phyloP scores from a whole-genome alignment of 2,797 vertebrate genomes.

The Lithobates pipiens region DNA sequence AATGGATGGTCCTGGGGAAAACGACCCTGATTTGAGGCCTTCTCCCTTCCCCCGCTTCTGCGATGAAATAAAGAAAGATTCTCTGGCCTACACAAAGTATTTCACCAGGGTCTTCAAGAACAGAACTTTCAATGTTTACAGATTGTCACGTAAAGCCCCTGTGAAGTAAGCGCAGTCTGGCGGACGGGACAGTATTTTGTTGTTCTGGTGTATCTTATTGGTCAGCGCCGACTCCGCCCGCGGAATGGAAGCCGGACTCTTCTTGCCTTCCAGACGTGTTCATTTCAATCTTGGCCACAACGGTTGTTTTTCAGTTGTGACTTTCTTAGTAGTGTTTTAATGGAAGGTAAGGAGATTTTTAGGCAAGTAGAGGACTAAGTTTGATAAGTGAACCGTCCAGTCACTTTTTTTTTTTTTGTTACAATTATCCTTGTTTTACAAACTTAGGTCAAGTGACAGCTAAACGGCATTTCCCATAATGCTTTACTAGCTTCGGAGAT shows the following conservation, averaged over 20 bases:
- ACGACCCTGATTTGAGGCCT: conserved; percentile 83
- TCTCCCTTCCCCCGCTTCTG: conserved; percentile 90
- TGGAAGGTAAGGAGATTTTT: background rate
- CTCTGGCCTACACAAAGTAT: conserved; percentile 75
- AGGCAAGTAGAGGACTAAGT: background rate
- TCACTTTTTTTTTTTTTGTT: background rate
- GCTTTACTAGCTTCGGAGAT: background rate
- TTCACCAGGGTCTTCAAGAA: conserved; percentile 91
- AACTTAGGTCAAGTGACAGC: background rate
- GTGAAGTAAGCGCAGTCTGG: conserved; percentile 2
- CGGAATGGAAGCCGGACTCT: background rate
- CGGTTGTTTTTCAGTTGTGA: conserved; percentile 22
- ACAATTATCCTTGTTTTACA: background rate
- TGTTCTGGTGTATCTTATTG: background rate
- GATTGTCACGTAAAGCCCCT: conserved; percentile 70
- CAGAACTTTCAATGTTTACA: conserved; percentile 95
- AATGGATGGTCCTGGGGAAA: conserved; percentile 91
- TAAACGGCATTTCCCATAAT: background rate
- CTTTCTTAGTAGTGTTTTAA: conserved; percentile 31
- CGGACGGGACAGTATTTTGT: background rate
- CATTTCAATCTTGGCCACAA: background rate
- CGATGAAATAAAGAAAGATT: conserved; percentile 86
- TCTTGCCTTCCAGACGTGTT: background rate
- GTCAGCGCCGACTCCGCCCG: background rate
- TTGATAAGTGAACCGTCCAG: background rate